Evolutionary conservation across 2,888 invertebrate species (phyloP).

Genomic region (Nycteola revayana): DNA sequence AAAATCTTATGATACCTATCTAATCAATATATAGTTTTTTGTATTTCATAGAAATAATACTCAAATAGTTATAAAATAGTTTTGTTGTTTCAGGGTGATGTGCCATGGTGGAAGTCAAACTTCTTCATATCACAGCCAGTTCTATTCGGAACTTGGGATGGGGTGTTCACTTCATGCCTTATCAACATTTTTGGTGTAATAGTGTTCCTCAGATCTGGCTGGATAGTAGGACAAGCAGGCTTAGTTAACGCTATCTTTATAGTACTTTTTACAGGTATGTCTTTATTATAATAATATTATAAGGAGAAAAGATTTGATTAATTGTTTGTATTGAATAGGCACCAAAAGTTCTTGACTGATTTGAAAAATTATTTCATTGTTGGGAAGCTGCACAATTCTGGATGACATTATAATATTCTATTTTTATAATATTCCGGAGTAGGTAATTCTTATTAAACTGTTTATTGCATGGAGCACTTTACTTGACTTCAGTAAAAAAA

Average conservation of each 20-base stretch:
- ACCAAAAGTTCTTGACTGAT: not conserved
- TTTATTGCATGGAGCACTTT: too few species aligned
- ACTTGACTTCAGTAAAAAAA: too few species aligned
- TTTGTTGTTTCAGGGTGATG: conserved; percentile 83
- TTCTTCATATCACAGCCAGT: conserved; percentile 98
- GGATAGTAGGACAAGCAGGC: conserved; percentile 97
- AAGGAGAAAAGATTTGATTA: too few species aligned
- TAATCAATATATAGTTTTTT: conserved; percentile 11
- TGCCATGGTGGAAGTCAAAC: conserved; percentile 98
- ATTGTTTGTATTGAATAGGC: too few species aligned
- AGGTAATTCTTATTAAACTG: too few species aligned
- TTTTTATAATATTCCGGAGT: too few species aligned
- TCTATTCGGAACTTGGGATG: conserved; percentile 98
- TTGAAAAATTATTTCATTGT: too few species aligned
- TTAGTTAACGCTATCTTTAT: conserved; percentile 90
- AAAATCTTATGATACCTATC: conserved; percentile 10
- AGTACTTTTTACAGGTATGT: conserved; percentile 88
- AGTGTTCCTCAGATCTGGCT: conserved; percentile 97
- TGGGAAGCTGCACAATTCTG: too few species aligned
- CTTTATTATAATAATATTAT: too few species aligned
- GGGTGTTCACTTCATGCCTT: conserved; percentile 98
- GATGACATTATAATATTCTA: too few species aligned
- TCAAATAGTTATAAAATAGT: not conserved
- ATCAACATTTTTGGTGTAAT: conserved; percentile 99
- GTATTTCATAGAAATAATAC: not conserved